Percentiles rank a stretch among this genome's conserved stretches.
Evolutionary conservation across 2,113 vertebrate genomes (phyloP).

Genomic region (Mesembrinibis cayennensis): DNA sequence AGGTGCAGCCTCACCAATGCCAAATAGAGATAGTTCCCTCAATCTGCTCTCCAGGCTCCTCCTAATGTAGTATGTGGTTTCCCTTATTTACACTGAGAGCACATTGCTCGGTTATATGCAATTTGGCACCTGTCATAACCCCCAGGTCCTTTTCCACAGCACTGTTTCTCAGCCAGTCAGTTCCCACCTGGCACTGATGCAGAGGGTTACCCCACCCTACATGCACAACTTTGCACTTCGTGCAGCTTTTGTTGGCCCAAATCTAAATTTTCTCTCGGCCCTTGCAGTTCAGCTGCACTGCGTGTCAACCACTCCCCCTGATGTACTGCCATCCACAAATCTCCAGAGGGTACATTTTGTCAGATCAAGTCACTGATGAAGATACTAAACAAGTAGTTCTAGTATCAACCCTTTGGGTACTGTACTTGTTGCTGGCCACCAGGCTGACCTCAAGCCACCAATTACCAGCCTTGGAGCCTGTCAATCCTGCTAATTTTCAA

Average conservation of each 20-base stretch:
- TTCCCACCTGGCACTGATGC: background rate
- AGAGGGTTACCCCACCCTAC: background rate
- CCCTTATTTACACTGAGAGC: background rate
- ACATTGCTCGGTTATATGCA: background rate
- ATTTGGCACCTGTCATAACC: background rate
- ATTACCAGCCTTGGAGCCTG: background rate
- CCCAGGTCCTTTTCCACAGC: background rate
- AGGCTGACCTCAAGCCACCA: background rate
- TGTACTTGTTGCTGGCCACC: background rate
- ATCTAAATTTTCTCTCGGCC: background rate
- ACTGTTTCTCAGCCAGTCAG: background rate
- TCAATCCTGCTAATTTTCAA: background rate
- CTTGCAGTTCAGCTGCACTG: background rate
- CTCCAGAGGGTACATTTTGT: background rate
- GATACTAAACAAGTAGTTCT: background rate
- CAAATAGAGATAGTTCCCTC: background rate
- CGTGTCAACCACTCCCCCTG: background rate
- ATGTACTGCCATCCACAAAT: background rate
- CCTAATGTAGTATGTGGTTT: background rate
- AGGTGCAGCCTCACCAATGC: background rate
- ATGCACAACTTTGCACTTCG: background rate
- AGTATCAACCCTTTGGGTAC: background rate
- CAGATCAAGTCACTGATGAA: background rate
- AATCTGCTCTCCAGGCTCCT: background rate
- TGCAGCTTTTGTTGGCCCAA: background rate